phyloP scores from a whole-genome alignment of 2,888 invertebrate genomes.

The Drosophila subquinaria region DNA sequence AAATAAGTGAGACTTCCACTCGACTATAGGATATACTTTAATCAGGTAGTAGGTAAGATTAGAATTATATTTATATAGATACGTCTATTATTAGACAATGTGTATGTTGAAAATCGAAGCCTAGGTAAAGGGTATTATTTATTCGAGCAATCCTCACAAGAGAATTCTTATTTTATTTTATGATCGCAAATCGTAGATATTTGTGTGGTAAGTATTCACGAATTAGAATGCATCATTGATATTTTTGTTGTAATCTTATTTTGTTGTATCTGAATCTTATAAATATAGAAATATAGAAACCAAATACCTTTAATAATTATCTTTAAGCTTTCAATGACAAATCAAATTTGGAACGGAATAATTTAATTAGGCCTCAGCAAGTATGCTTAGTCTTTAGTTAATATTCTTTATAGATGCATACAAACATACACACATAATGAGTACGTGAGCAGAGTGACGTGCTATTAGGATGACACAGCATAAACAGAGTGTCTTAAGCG shows the following conservation, averaged over 20 bases:
- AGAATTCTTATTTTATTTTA: background rate
- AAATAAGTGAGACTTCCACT: background rate
- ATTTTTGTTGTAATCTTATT: slow-evolving; percentile 9
- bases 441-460: slow-evolving; percentile 36
- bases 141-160: background rate
- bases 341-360: background rate
- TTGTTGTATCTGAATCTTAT: background rate
- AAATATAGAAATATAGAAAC: background rate
- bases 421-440: background rate
- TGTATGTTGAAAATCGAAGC: background rate
- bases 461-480: slow-evolving; percentile 44
- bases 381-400: no score
- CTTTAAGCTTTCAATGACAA: background rate
- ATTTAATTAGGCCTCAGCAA: background rate
- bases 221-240: slow-evolving; percentile 10
- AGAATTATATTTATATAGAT: background rate
- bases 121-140: background rate
- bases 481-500: slow-evolving; percentile 28
- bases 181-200: background rate
- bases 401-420: background rate
- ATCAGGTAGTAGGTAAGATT: background rate
- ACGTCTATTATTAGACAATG: no score
- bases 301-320: background rate
- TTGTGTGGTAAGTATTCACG: background rate
- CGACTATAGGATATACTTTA: background rate